Evolutionary conservation across 2,888 invertebrate genomes (phyloP).

Genomic region (Unio pictorum): DNA sequence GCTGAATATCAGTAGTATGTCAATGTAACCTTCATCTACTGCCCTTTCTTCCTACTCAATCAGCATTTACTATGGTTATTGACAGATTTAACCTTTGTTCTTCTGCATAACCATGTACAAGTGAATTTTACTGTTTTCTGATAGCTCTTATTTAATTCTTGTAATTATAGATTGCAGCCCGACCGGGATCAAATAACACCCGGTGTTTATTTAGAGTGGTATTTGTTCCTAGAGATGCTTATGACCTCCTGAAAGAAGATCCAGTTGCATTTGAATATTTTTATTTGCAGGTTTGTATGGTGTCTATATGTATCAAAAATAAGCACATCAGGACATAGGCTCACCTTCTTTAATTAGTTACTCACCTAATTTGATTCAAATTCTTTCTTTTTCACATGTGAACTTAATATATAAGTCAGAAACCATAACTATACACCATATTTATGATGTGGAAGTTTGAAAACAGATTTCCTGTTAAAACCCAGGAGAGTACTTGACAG

Average conservation of each 20-base stretch:
- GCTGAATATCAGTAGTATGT: no score
- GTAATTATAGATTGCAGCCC: conserved; percentile 84
- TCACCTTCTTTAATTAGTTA: no score
- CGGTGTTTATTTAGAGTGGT: conserved; percentile 88
- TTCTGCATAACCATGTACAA: neutral
- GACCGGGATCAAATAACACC: conserved; percentile 89
- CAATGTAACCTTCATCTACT: no score
- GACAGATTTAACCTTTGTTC: neutral
- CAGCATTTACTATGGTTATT: neutral
- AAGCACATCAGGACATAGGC: no score
- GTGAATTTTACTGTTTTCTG: neutral
- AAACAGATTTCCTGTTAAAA: no score
- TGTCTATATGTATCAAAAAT: no score
- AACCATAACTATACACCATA: no score
- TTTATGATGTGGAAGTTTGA: no score
- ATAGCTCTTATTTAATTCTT: neutral
- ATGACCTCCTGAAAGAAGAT: conserved; percentile 86
- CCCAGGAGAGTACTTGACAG: no score
- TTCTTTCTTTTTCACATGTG: no score
- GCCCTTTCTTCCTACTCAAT: neutral
- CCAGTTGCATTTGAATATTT: conserved; percentile 90
- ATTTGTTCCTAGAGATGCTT: conserved; percentile 90
- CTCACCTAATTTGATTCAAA: no score
- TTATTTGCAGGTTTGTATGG: conserved; percentile 80
- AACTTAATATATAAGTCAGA: no score